Base-by-base conservation (phyloP, 2,113 vertebrate genomes). In the Alethe diademata region DNA sequence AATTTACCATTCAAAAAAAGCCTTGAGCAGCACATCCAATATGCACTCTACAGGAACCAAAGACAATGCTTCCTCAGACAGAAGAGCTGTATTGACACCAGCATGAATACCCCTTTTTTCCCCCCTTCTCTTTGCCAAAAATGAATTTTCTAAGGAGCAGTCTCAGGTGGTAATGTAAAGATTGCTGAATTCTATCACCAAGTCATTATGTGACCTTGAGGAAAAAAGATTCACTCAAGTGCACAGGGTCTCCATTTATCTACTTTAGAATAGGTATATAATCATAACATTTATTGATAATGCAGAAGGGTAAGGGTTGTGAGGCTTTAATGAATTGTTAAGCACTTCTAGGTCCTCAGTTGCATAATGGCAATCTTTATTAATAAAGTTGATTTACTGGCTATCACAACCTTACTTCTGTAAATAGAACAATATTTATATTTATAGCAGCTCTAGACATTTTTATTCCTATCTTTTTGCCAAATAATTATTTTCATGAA, bases 101-200 rank as follows among this genome's bases (percentile, higher is more conserved):
- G 71, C 33, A 38, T 83, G 72, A 96, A 96, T 90, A 86, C 47
- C 22, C 53, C 2, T 48, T 51, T 54, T 10, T 4, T 1, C 1
- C 2, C 2, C 6, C 17, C 5, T 40, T 0, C 14, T 4, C 53
- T 2, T 31, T 28, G 28, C 64, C 51, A 81, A 66, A 91, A 67
- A 33, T 4, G 2, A 35, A 11, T 70, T 91, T 90, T 79, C 88
- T 91, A 88, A 92, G 86, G 64, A 73, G 70, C 38, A 70, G 89
- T 67, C 95, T 93, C 95, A 96, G 91, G 83, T 93, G 92, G 92
- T 29, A n/a, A 90, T 47, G 40, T 78, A 70, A 91, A 69, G 69
- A 95, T 14, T 50, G 22, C 42, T 8, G 33, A 42, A 72, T 79
- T 97, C 65, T 96, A 57, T 45, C 48, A 1, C 57, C 7, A 1